Evolutionary conservation across 2,113 vertebrate species (phyloP).

Genomic region (Nothocercus nigrocapillus): DNA sequence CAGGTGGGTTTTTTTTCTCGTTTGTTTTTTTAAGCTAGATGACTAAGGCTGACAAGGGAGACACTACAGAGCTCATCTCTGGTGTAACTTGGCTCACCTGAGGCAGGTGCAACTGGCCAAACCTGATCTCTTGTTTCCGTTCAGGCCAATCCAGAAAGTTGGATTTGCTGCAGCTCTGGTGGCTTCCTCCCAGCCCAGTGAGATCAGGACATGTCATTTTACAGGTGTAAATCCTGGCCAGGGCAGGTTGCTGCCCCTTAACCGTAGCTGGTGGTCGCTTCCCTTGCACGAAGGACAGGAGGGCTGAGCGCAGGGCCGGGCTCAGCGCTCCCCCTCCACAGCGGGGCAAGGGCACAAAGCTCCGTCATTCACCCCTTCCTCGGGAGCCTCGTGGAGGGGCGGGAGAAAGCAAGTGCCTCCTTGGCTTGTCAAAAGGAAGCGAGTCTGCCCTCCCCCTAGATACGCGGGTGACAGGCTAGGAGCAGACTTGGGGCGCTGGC

Average conservation of each 20-base stretch:
- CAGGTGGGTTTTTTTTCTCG: background rate
- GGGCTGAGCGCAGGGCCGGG: background rate
- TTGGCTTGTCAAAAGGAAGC: background rate
- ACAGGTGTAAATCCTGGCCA: background rate
- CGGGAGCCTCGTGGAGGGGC: background rate
- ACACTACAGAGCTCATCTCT: background rate
- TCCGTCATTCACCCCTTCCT: background rate
- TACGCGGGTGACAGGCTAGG: background rate
- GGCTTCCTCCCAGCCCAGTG: rapidly evolving
- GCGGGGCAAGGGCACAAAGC: background rate
- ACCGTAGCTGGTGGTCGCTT: background rate
- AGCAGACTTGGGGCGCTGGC: background rate
- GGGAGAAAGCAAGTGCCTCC: background rate
- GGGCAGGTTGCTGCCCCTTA: background rate
- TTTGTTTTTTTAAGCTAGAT: background rate
- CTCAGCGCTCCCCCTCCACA: background rate
- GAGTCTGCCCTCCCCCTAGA: background rate
- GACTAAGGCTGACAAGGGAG: background rate
- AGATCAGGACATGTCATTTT: rapidly evolving
- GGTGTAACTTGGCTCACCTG: background rate
- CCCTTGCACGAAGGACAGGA: background rate
- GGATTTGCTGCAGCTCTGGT: background rate
- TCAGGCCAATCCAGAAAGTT: background rate
- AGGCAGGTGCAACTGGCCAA: conserved; percentile 41
- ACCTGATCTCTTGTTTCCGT: conserved; percentile 13